Evolutionary conservation across 2,797 vertebrate species (phyloP), one percentile per base, ranked within the genome.

Genomic region (Enteromius thamalakanensis): DNA sequence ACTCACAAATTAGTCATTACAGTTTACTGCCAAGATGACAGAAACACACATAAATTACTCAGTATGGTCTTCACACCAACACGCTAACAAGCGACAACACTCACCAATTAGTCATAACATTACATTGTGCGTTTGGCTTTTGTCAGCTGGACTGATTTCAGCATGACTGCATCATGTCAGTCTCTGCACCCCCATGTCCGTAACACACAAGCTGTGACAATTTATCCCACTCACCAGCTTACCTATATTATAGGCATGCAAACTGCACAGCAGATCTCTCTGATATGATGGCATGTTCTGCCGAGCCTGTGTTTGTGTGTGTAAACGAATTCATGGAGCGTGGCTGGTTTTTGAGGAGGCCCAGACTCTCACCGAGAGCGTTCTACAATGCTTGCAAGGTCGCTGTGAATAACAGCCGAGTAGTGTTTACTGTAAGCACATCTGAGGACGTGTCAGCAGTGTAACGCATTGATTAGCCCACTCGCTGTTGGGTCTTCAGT

Each of bases 361-460:
- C 68, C 47, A 40, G 53, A 74, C 68, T 83, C 74, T 80, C 53
- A 68, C 84, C 51, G 81, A 47, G 60, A 8, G 58, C 19, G 14
- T 68, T 76, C 53, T 76, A 72, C 76, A 69, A 75, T 64, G 71
- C 70, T 69, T 84, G 40, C 65, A 47, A 85, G 64, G 80, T 32
- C 5, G 34, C 76, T 70, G 64, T 37, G 71, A 69, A 86, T 80
- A 42, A 76, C 32, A 69, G 75, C 34, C 88, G 32, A 71, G 86
- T 86, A 81, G 86, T 88, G 87, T 88, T 90, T 85, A 86, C 88
- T 83, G 83, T 77, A 51, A 58, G 69, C 77, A 75, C 76, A 76
- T 82, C 55, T 82, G 32, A 76, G 47, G 55, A 76, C 64, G 82
- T 78, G 26, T 79, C 83, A 81, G 86, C 80, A 32, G 67, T 68